Base-by-base conservation (phyloP, 2,797 vertebrate genomes). In the Thunnus albacares region DNA sequence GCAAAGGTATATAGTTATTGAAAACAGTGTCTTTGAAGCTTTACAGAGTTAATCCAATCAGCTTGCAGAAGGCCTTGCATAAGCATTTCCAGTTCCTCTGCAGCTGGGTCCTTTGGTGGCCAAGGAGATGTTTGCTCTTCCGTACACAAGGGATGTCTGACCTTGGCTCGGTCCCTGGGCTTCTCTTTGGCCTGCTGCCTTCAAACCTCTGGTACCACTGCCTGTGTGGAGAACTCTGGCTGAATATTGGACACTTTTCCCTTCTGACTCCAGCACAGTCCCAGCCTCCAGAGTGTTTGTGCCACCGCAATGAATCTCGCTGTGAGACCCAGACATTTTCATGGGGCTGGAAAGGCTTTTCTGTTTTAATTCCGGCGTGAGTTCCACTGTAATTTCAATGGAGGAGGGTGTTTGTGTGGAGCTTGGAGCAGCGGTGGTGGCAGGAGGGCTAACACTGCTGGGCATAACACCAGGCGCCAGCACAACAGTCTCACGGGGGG, bases 11-110 rank as follows among this genome's bases (percentile, higher is more conserved):
- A 80, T 87, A 89, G 86, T 88, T 82, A 87, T 79, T 81, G 86
- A 88, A 82, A 84, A 92, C 75, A 68, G 75, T 87, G 90, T 93
- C 87, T 90, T 82, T 89, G 89, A 90, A 87, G 90, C 83, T 90
- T 80, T 84, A 88, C 85, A 80, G 78, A 72, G 83, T 94, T 93
- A 89, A 94, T 95, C 92, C 92, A 93, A 95, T 96, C 95, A 95
- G 93, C 94, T 96, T 4, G 91, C 82, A 76, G 89, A 90, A 74
- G 92, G 90, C 71, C 87, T 92, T 67, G 88, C 87, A 62, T 74
- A 61, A 80, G 88, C 87, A 51, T 82, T 83, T 83, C 88, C 93
- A 62, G 70, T 77, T 81, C 81, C 93, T 92, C 93, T 91, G 86
- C 82, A 90, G 84, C 87, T 82, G 88, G 82, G 65, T 74, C 81